These are phyloP conservation scores for Acanthosepion esculentum DNA, from an alignment of 2,888 invertebrate species.

Conservation along the genomic window DNA sequence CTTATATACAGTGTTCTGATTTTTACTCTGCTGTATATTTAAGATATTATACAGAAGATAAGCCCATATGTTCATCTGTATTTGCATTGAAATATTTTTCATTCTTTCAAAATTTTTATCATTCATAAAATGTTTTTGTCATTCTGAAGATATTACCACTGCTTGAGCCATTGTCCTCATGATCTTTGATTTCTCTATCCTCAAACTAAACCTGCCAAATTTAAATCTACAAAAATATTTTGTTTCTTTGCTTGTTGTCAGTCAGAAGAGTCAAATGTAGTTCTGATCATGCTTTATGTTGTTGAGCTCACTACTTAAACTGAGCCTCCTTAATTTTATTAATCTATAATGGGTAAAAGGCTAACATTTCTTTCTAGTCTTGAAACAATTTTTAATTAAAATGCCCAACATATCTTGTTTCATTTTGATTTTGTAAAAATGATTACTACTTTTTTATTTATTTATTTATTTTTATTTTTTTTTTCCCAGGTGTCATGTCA, in stretches of 20 bases:
- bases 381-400: neutral
- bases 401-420: neutral
- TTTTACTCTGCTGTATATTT: neutral
- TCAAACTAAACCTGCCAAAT: slow-evolving; percentile 3
- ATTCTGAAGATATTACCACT: neutral
- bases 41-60: neutral
- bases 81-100: neutral
- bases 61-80: neutral
- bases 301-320: no score
- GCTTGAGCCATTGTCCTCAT: slow-evolving; percentile 6
- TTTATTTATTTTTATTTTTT: neutral
- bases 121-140: neutral
- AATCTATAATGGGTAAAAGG: no score
- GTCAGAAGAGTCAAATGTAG: neutral
- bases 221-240: no score
- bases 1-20: neutral
- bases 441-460: neutral
- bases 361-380: no score
- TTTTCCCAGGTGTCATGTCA: neutral
- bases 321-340: no score
- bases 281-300: no score
- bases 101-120: neutral
- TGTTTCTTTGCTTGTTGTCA: neutral
- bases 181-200: neutral
- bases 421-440: neutral